phyloP scores from a whole-genome alignment of 2,113 vertebrate genomes.

The Protobothrops flavoviridis region DNA sequence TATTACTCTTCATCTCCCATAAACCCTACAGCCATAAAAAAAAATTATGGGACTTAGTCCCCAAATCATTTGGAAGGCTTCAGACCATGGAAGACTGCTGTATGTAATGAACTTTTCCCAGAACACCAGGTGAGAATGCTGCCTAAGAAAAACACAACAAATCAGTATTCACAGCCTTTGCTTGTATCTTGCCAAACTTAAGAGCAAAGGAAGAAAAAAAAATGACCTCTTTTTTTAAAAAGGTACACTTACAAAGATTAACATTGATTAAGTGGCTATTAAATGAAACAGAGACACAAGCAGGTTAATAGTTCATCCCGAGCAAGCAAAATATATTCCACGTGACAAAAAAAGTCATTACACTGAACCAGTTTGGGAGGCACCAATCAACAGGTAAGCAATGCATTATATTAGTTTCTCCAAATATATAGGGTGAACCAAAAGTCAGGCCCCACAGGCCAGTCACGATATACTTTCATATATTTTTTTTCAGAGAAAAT shows the following conservation, averaged over 20 bases:
- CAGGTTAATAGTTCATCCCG: slow-evolving; percentile 21
- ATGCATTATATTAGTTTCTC: not conserved
- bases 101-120: not conserved
- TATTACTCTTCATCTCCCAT: not conserved
- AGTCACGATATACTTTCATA: not conserved
- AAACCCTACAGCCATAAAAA: not conserved
- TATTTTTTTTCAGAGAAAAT: not conserved
- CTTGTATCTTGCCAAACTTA: not conserved
- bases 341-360: slow-evolving; percentile 20
- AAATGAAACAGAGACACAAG: slow-evolving; percentile 34
- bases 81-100: not conserved
- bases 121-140: not conserved
- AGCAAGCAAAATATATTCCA: slow-evolving; percentile 27
- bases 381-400: not conserved
- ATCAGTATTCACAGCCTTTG: not conserved
- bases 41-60: not conserved
- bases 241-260: slow-evolving; percentile 1
- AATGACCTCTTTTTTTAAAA: slow-evolving; percentile 3
- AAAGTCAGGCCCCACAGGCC: not conserved
- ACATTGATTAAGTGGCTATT: slow-evolving; percentile 32
- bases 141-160: not conserved
- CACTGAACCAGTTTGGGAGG: not conserved
- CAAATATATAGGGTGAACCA: not conserved
- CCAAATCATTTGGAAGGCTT: not conserved
- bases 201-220: slow-evolving; percentile 8